Percentiles rank a stretch among this genome's conserved stretches.
phyloP scores from a whole-genome alignment of 2,888 invertebrate species.

The Leptinotarsa rubiginosa region DNA sequence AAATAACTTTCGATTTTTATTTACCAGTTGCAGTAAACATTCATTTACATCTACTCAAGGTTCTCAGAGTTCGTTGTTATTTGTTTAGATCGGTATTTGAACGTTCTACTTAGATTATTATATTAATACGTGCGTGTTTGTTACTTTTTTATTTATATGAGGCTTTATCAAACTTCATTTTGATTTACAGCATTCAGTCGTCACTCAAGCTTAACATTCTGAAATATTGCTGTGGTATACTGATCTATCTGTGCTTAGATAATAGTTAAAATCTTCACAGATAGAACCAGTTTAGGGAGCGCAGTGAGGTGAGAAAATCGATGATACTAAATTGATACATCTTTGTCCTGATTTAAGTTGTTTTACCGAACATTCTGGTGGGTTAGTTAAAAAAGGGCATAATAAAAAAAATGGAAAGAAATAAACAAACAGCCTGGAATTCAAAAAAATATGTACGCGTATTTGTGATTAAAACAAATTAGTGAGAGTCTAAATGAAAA shows the following conservation, averaged over 20 bases:
- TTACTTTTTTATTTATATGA: not conserved
- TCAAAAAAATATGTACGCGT: no score
- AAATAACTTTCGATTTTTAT: slow-evolving; percentile 5
- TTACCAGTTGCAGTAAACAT: not conserved
- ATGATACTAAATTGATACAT: no score
- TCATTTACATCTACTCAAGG: slow-evolving; percentile 7
- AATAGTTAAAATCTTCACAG: not conserved
- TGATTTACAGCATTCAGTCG: not conserved
- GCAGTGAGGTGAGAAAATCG: not conserved
- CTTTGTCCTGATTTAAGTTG: no score
- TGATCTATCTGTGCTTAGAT: not conserved
- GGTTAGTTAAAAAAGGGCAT: no score
- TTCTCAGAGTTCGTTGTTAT: not conserved
- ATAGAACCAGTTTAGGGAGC: not conserved
- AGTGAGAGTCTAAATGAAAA: no score
- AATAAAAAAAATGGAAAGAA: no score
- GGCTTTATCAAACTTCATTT: not conserved
- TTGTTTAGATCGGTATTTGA: not conserved
- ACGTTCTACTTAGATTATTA: not conserved
- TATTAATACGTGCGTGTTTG: not conserved
- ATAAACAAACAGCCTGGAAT: no score
- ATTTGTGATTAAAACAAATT: no score
- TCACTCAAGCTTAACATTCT: not conserved
- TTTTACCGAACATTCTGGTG: no score
- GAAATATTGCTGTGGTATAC: not conserved